Evolutionary conservation across 2,113 vertebrate species (phyloP), one percentile per base, ranked within the genome.

Genomic region (Vimba vimba): DNA sequence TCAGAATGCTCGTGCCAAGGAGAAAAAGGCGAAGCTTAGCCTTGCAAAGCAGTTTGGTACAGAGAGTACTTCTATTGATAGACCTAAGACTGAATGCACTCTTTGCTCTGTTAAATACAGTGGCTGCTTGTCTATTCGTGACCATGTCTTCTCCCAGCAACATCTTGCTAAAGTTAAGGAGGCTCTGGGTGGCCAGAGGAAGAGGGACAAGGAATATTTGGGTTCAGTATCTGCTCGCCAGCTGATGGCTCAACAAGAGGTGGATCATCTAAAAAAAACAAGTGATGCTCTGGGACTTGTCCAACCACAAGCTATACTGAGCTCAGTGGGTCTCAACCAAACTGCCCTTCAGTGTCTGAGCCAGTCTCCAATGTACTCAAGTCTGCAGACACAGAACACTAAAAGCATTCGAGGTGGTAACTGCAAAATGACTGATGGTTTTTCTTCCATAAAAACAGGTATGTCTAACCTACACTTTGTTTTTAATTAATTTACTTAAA

Each of bases 151-250:
- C 93, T 97, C 96, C 92, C 95, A 94, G 89, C 95, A 96, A 94
- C 96, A 97, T 94, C 97, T 97, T 93, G 96, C 93, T 94, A 97
- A 97, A 95, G 96, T 97, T 92, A 97, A 97, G 92, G 96, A 97
- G 91, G 97, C 96, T 89, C 95, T 97, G 86, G 96, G 96, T 89
- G 97, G 96, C 92, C 96, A 97, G 93, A 87, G 96, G 91, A 96
- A 97, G 93, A 96, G 96, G 91, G 96, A 97, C 89, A 96, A 96
- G 90, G 96, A 97, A 85, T 97, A 97, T 91, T 95, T 96, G 82
- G 95, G 97, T 90, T 95, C 96, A 52, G 96, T 95, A 85, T 96
- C 96, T 81, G 95, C 97, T 84, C 95, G 95, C 73, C 96, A 96
- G 93, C 88, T 96, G 91, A 96, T 97, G 96, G 95, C 94, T 91